phyloP scores from a whole-genome alignment of 1,140 invertebrate species.

The silkworm (Bombyx mori) region DNA sequence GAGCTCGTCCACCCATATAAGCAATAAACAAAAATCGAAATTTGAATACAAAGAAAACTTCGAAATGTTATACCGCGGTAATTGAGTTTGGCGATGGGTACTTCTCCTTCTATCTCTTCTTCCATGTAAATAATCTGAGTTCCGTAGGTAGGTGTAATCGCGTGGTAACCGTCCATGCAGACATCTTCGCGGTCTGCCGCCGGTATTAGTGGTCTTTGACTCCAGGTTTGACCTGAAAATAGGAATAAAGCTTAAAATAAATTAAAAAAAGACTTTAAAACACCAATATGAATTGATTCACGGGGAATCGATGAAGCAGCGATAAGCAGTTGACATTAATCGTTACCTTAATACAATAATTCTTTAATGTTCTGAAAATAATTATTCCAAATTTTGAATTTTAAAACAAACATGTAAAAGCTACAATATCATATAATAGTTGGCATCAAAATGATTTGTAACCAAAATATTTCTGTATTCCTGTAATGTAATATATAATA shows the following conservation, averaged over 20 bases:
- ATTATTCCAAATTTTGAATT: neutral
- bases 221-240: conserved; percentile 29
- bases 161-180: conserved; percentile 36
- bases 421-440: too few relatives aligned
- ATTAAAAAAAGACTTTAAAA: neutral
- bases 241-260: neutral
- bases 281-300: too few relatives aligned
- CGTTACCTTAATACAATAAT: neutral
- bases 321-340: neutral
- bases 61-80: conserved; percentile 41
- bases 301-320: too few relatives aligned
- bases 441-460: too few relatives aligned
- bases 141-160: conserved; percentile 9
- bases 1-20: too few relatives aligned
- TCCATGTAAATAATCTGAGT: conserved; percentile 53
- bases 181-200: conserved; percentile 36
- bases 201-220: conserved; percentile 37
- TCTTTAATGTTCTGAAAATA: neutral
- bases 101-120: conserved; percentile 55
- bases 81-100: conserved; percentile 59
- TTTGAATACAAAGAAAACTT: too few relatives aligned
- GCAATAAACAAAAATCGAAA: too few relatives aligned
- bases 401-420: neutral
- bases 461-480: too few relatives aligned
- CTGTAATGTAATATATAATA: neutral